phyloP scores from a whole-genome alignment of 2,113 vertebrate genomes.

The Microcebus lehilahytsara region DNA sequence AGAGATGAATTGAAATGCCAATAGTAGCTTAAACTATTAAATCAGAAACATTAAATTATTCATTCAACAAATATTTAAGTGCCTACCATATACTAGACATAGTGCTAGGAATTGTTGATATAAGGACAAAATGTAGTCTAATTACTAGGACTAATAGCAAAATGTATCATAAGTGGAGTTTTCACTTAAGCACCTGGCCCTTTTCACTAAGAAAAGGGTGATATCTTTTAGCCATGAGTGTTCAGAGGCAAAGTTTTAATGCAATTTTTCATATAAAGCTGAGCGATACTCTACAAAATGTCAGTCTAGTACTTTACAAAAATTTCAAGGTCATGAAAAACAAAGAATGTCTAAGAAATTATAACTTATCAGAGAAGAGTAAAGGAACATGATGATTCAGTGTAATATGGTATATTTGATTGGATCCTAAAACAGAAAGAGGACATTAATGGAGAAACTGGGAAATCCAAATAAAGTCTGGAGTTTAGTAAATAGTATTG shows the following conservation, averaged over 20 bases:
- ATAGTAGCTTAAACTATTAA: not conserved
- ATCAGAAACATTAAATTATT: not conserved
- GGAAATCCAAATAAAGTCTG: not conserved
- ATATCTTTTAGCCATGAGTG: not conserved
- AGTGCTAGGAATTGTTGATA: not conserved
- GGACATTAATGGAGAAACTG: not conserved
- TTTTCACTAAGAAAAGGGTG: not conserved
- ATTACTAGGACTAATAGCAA: not conserved
- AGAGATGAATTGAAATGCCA: conserved; percentile 14
- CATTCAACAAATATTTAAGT: not conserved
- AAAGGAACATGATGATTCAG: not conserved
- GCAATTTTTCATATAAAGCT: not conserved
- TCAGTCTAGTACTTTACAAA: not conserved
- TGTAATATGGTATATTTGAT: not conserved
- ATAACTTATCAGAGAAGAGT: not conserved
- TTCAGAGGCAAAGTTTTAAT: not conserved
- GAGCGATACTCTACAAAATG: not conserved
- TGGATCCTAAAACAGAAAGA: not conserved
- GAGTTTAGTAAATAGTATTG: not conserved
- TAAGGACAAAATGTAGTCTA: not conserved
- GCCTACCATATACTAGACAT: not conserved
- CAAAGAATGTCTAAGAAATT: not conserved
- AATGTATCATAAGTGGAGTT: not conserved
- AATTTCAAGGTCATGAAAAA: not conserved
- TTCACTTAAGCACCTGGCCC: not conserved